phyloP scores from a whole-genome alignment of 2,797 vertebrate genomes.

The Aplochiton taeniatus region DNA sequence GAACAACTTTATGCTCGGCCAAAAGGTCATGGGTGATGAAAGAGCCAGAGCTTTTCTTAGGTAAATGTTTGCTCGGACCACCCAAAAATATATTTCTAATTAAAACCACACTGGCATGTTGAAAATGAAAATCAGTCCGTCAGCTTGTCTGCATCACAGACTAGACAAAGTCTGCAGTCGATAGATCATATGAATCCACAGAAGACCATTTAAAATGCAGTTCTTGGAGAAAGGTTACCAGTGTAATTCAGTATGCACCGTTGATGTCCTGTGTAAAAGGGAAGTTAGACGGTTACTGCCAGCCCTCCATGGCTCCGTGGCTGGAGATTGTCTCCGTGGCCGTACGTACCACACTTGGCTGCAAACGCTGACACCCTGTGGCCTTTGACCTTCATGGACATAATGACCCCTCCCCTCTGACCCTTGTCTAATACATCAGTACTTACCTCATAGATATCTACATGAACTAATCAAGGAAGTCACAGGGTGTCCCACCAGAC shows the following conservation, averaged over 20 bases:
- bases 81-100: no score
- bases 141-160: background rate
- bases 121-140: background rate
- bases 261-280: no score
- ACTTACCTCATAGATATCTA: background rate
- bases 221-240: no score
- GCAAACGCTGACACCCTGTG: background rate
- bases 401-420: background rate
- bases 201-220: no score
- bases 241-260: no score
- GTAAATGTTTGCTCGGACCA: no score
- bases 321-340: background rate
- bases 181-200: no score
- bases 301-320: background rate
- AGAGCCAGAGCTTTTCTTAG: no score
- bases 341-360: background rate
- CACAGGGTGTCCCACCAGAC: background rate
- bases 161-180: background rate
- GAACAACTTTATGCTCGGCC: background rate
- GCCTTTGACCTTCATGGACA: background rate
- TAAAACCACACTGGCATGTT: no score
- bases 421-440: constrained; percentile 4
- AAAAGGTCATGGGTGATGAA: no score
- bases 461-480: background rate
- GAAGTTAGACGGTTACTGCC: background rate